Percentiles rank a stretch among this genome's conserved stretches.
phyloP scores from a whole-genome alignment of 2,113 vertebrate species.

The Eulacestoma nigropectus region DNA sequence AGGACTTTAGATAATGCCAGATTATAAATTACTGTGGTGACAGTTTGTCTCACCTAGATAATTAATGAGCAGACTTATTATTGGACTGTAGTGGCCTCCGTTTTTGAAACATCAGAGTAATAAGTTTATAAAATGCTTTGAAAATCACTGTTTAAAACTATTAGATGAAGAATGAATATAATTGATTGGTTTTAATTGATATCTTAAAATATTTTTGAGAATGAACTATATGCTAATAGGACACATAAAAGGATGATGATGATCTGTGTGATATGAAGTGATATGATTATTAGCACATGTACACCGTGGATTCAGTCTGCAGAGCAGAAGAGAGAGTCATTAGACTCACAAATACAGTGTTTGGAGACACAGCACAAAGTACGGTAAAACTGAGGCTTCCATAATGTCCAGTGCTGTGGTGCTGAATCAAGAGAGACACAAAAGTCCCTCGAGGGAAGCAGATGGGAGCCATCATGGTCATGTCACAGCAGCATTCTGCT shows the following conservation, averaged over 20 bases:
- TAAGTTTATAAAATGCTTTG: neutral
- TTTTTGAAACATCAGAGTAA: neutral
- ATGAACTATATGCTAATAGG: neutral
- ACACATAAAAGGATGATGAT: neutral
- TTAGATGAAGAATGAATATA: neutral
- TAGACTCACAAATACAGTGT: neutral
- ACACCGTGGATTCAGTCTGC: neutral
- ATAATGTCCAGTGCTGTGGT: rapidly evolving
- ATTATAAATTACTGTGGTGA: neutral
- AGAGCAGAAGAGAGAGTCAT: neutral
- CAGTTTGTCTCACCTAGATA: neutral
- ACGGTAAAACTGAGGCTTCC: neutral
- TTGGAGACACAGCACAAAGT: rapidly evolving
- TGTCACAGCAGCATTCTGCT: neutral
- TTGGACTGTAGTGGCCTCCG: neutral
- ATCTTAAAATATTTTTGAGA: neutral
- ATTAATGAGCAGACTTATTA: neutral
- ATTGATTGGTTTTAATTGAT: neutral
- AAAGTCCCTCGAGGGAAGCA: neutral
- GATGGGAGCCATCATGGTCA: rapidly evolving
- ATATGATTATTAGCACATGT: neutral
- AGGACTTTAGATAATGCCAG: neutral
- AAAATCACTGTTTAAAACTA: neutral
- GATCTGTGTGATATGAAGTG: neutral
- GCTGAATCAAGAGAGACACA: neutral